These are phyloP conservation scores for Danio jaintianensis DNA, from an alignment of 2,797 vertebrate genomes.

Conservation along the genomic window DNA sequence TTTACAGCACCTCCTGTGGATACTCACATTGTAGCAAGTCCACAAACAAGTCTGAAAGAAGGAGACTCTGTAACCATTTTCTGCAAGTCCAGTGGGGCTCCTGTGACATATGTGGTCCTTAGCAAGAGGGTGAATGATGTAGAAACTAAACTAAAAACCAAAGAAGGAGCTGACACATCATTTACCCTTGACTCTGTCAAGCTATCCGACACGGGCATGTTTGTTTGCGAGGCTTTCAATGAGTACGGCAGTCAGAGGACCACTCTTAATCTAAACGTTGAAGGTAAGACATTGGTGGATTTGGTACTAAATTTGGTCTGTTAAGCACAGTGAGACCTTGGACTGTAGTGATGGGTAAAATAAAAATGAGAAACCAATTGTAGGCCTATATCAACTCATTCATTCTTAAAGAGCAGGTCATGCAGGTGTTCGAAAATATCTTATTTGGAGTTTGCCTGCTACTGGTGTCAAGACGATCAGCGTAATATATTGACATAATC, in stretches of 20 bases:
- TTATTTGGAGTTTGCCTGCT: too few relatives aligned
- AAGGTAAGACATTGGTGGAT: slow-evolving; percentile 70
- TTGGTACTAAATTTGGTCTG: neutral
- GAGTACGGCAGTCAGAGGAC: slow-evolving; percentile 65
- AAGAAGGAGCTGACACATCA: slow-evolving; percentile 63
- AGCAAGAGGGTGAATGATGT: slow-evolving; percentile 57
- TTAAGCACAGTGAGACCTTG: neutral
- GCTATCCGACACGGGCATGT: slow-evolving; percentile 72
- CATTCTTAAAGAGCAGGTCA: neutral
- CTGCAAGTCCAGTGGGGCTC: slow-evolving; percentile 74
- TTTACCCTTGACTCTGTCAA: slow-evolving; percentile 68
- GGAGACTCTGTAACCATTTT: slow-evolving; percentile 72
- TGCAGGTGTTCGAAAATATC: too few relatives aligned
- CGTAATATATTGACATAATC: too few relatives aligned
- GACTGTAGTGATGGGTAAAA: neutral
- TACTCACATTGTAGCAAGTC: slow-evolving; percentile 64
- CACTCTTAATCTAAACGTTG: slow-evolving; percentile 70
- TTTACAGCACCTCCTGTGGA: slow-evolving; percentile 68
- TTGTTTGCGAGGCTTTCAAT: slow-evolving; percentile 78
- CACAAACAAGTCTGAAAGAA: slow-evolving; percentile 71
- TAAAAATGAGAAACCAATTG: neutral
- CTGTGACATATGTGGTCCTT: slow-evolving; percentile 71
- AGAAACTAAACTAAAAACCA: slow-evolving; percentile 56
- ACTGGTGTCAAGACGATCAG: too few relatives aligned
- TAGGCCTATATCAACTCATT: neutral